Evolutionary conservation across 2,888 invertebrate genomes (phyloP), one percentile per base, ranked within the genome.

Genomic region (Conops quadrifasciatus): DNA sequence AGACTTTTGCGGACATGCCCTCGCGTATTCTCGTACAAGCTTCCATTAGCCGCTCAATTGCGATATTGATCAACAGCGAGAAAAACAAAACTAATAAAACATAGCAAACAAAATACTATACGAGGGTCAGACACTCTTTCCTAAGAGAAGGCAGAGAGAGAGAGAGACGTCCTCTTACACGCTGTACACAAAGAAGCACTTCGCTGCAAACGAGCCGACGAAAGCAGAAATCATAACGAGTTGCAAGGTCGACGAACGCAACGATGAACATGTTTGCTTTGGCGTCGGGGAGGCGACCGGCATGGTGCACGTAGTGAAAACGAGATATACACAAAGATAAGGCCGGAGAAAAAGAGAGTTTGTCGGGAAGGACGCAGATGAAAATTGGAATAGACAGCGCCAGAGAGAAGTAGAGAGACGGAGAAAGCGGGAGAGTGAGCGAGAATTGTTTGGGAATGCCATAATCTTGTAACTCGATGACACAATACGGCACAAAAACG

Each of bases 191-290:
- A 65, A n/a, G 26, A 30, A 56, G 16, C 60, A 60, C 68, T 60
- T 49, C 19, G 28, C 5, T 60, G 60, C 28, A 68, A 60, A 28
- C 60, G 68, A 68, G 49, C 59, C 36, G 49, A 68, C 59, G 60
- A 68, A 68, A 68, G 68, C 60, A 68, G 59, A 68, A 68, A 68
- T 24, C 60, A 75, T 78, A 81, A 83, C 82, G 83, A 83, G 82
- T 82, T 83, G 83, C 84, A 84, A 84, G 84, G 84, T 84, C 84
- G 83, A 83, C 84, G 84, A 84, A 84, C 84, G 82, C 79, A 36
- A 60, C 49, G 26, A 28, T 68, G 60, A 49, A 68, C 60, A 51
- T 60, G 60, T 60, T 68, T 60, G 58, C 58, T 45, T 45, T 43
- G 19, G 15, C 15, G 15, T 13, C 53, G 43, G 26, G 69, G 28